Evolutionary conservation across 2,888 invertebrate genomes (phyloP).

Genomic region (Drosophila cognata): DNA sequence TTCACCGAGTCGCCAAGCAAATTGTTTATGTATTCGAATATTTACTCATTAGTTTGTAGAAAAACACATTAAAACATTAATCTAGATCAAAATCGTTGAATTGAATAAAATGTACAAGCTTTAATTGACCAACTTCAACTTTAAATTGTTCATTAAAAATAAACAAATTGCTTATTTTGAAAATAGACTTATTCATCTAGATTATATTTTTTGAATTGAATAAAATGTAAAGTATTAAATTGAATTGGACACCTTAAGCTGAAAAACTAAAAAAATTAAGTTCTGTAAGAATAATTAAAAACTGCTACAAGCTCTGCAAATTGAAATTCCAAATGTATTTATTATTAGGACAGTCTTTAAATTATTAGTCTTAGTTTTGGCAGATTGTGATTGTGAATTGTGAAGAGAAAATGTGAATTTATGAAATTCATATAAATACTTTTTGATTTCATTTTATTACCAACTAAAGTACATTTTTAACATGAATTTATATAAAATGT

Average conservation of each 20-base stretch:
- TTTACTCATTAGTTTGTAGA: background rate
- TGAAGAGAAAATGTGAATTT: too few species aligned
- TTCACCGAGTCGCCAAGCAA: background rate
- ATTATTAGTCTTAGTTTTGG: background rate
- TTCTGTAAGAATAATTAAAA: too few species aligned
- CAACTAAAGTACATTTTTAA: background rate
- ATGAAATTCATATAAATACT: background rate
- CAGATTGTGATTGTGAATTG: background rate
- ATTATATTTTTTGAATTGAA: too few species aligned
- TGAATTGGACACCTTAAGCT: too few species aligned
- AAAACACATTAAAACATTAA: background rate
- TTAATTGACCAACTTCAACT: background rate
- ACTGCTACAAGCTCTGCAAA: background rate
- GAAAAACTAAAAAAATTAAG: too few species aligned
- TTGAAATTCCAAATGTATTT: background rate
- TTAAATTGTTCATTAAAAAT: background rate
- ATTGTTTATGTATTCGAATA: conserved; percentile 20
- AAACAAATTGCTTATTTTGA: background rate
- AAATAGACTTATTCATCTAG: background rate
- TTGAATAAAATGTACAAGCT: background rate
- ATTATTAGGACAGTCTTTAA: background rate
- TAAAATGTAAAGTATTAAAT: background rate
- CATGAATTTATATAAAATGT: background rate
- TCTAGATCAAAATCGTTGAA: background rate
- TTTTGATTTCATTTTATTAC: background rate